Evolutionary conservation across 2,797 vertebrate genomes (phyloP), one percentile per base, ranked within the genome.

Genomic region (Amphiprion clarkii): DNA sequence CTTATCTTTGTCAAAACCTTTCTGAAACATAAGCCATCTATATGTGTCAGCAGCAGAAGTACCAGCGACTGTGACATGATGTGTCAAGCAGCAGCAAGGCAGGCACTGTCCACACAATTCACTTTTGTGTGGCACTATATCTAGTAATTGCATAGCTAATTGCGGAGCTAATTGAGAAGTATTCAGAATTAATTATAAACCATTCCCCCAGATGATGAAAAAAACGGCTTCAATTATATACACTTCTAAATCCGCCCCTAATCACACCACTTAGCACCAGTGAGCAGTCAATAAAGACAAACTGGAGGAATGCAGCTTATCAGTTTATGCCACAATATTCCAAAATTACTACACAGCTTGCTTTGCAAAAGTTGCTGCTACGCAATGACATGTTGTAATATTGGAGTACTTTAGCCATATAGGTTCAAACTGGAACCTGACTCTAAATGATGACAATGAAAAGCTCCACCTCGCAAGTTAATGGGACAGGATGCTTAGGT

Each of bases 161-260:
- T 85, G 77, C 44, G 72, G 76, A 48, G 69, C 67, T 86, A 85
- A 88, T 79, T 87, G 60, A 82, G 78, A 89, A 79, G 77, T 79
- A 88, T 87, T 87, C 53, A 83, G 67, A 89, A 90, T 90, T 86
- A 88, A 92, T 88, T 87, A 88, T 69, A 64, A 88, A 83, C 46
- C 77, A 36, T 87, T 86, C 61, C 73, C 83, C 62, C 64, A 63
- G 52, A 82, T 83, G 83, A 84, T 79, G 67, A 67, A 76, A 81
- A 74, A 67, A 83, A 67, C 49, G 23, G 23, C 27, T 78, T 77
- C 71, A 85, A 89, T 89, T 89, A 84, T 69, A 85, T 67, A 82
- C 71, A 78, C 80, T 88, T 81, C 57, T 80, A 79, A 92, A 87
- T 83, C 71, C 65, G 17, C 3, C 73, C 55, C 27, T 88, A 86